Percentiles rank a stretch among this genome's conserved stretches.
These are phyloP conservation scores for Tragulus kanchil DNA, from an alignment of 2,113 vertebrate genomes.

Conservation along the genomic window DNA sequence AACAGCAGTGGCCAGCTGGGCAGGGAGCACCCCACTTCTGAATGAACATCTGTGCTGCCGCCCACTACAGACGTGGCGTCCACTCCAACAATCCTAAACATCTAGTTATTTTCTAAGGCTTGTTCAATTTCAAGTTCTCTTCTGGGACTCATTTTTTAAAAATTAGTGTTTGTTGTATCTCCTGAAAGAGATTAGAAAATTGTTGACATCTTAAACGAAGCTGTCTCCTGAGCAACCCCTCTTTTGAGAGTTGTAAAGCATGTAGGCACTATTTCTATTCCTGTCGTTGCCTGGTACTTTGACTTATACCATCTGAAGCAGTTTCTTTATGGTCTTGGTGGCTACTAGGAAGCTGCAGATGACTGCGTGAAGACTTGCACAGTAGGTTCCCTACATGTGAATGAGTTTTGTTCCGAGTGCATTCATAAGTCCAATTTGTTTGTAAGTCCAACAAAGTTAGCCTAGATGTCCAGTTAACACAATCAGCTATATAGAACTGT, in stretches of 20 bases:
- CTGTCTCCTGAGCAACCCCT: background rate
- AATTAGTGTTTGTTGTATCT: background rate
- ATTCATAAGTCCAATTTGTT: background rate
- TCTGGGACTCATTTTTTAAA: conserved; percentile 2
- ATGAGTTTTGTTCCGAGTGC: background rate
- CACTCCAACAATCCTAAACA: background rate
- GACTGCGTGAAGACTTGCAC: background rate
- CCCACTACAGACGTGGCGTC: background rate
- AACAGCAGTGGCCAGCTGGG: background rate
- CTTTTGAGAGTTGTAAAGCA: background rate
- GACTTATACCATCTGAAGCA: background rate
- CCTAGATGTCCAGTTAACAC: background rate
- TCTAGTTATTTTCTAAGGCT: background rate
- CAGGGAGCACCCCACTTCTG: fast-evolving
- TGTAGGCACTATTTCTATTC: background rate
- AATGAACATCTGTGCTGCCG: fast-evolving
- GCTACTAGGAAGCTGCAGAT: background rate
- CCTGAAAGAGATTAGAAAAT: background rate
- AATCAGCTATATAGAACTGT: background rate
- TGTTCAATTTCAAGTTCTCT: background rate
- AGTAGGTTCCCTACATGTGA: background rate
- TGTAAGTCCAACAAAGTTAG: background rate
- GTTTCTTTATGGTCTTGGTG: background rate
- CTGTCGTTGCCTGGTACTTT: background rate
- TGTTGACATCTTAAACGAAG: background rate